These are phyloP conservation scores for Sthenelais limicola DNA, from an alignment of 2,888 invertebrate genomes.

Conservation along the genomic window DNA sequence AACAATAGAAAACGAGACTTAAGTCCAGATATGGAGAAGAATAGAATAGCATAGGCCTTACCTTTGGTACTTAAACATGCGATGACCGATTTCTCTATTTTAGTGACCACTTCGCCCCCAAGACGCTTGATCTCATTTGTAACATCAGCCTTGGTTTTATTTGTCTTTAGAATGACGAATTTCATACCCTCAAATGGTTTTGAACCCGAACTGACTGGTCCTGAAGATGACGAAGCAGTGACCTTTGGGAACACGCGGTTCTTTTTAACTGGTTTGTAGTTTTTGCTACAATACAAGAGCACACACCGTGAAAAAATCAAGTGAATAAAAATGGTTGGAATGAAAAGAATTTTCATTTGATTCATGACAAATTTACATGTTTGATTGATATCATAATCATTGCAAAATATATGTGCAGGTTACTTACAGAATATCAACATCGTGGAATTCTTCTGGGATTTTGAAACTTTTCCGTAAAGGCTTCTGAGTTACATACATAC, in stretches of 20 bases:
- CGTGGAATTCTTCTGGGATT: conserved; percentile 79
- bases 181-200: conserved; percentile 81
- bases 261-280: conserved; percentile 70
- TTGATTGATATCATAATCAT: background rate
- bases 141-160: conserved; percentile 76
- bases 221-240: conserved; percentile 55
- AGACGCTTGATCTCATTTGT: conserved; percentile 81
- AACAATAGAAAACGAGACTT: too few species aligned
- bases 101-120: conserved; percentile 83
- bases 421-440: conserved; percentile 70
- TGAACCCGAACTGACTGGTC: conserved; percentile 58
- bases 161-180: conserved; percentile 77
- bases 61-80: conserved; percentile 83
- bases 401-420: too few species aligned
- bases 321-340: background rate
- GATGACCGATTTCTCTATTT: conserved; percentile 78
- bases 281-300: conserved; percentile 70
- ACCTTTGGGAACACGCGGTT: conserved; percentile 67
- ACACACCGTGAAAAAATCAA: conserved; percentile 3
- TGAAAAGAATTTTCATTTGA: background rate
- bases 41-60: too few species aligned
- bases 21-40: too few species aligned
- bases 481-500: conserved; percentile 80
- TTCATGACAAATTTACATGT: background rate
- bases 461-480: conserved; percentile 82